phyloP scores from a whole-genome alignment of 2,797 vertebrate species.

The Lepus oiostolus region DNA sequence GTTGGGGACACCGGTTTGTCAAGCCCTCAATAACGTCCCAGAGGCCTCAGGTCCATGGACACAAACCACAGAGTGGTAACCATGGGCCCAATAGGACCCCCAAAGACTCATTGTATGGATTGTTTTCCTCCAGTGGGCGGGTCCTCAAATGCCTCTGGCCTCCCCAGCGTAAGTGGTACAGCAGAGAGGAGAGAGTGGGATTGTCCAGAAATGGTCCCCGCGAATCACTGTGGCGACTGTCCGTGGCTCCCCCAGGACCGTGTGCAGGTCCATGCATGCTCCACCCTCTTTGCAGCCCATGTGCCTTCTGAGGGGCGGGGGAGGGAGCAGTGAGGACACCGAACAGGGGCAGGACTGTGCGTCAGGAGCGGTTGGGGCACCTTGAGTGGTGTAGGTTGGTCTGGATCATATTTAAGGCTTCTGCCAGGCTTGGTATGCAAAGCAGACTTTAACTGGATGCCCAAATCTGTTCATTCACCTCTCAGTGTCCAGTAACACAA shows the following conservation, averaged over 20 bases:
- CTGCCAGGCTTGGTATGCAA: too few species aligned
- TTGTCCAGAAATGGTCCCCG: background rate
- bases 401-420: background rate
- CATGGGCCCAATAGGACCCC: background rate
- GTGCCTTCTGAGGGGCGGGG: fast-evolving
- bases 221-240: background rate
- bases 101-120: too few species aligned
- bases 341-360: background rate
- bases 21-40: too few species aligned
- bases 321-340: too few species aligned
- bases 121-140: too few species aligned
- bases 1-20: too few species aligned
- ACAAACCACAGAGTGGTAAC: background rate
- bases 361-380: background rate
- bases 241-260: too few species aligned
- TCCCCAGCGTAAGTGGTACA: background rate
- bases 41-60: too few species aligned
- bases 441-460: too few species aligned
- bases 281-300: background rate
- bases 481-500: background rate
- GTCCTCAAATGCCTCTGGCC: too few species aligned
- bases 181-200: background rate
- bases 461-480: background rate
- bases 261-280: background rate
- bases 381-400: fast-evolving